A percentile compares a stretch with the other conserved stretches of the same genome.
phyloP scores from a whole-genome alignment of 2,888 invertebrate species.

The Sphaerophoria taeniata region DNA sequence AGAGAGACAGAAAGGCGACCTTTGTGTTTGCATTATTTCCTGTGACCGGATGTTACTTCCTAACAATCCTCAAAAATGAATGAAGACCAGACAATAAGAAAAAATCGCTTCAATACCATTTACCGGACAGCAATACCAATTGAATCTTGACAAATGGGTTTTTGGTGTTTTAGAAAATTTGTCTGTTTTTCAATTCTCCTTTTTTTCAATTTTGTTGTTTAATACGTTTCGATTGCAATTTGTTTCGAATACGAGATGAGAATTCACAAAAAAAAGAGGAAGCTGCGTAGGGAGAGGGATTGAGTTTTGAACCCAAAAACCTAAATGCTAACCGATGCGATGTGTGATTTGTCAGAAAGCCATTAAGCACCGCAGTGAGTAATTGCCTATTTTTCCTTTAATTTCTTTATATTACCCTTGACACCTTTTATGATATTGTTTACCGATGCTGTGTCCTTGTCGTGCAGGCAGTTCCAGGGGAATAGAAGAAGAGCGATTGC shows the following conservation, averaged over 20 bases:
- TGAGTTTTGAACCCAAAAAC: too few relatives aligned
- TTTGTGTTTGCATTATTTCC: slow-evolving; percentile 66
- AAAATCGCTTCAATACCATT: slow-evolving; percentile 43
- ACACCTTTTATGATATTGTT: slow-evolving; percentile 64
- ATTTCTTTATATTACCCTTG: slow-evolving; percentile 64
- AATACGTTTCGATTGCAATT: slow-evolving; percentile 64
- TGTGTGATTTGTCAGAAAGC: slow-evolving; percentile 16
- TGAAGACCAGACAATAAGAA: slow-evolving; percentile 18
- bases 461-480: too few relatives aligned
- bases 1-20: slow-evolving; percentile 62
- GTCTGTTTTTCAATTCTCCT: too few relatives aligned
- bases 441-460: not conserved
- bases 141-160: slow-evolving; percentile 73
- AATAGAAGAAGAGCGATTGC: too few relatives aligned
- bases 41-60: slow-evolving; percentile 72
- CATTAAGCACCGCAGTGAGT: slow-evolving; percentile 65
- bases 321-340: slow-evolving; percentile 1
- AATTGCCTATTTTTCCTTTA: slow-evolving; percentile 66
- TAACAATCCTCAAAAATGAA: slow-evolving; percentile 67
- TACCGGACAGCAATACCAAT: slow-evolving; percentile 67
- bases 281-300: too few relatives aligned
- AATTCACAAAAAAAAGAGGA: too few relatives aligned
- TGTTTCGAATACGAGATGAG: slow-evolving; percentile 38
- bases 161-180: slow-evolving; percentile 33
- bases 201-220: slow-evolving; percentile 20